A percentile compares a stretch with the other conserved stretches of the same genome.
Conservation (phyloP, 2,113 vertebrate genomes). For the Dermatemys mawii region DNA sequence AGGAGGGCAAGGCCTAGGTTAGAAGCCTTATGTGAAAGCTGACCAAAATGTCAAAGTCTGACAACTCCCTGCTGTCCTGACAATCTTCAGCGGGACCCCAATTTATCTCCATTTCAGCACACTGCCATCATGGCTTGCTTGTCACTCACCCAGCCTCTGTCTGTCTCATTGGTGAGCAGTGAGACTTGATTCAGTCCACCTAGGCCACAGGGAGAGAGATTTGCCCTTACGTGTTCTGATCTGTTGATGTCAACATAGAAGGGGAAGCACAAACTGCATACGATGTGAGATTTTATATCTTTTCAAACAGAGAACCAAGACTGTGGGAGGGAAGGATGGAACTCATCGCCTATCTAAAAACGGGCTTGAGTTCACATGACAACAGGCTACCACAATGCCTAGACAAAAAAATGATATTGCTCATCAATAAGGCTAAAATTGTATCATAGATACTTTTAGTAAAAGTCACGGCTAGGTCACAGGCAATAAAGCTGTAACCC, state of each 20-base stretch:
- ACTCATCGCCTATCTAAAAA: neutral
- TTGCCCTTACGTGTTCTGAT: neutral
- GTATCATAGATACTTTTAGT: too few relatives aligned
- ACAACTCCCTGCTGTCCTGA: neutral
- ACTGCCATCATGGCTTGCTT: neutral
- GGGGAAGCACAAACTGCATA: neutral
- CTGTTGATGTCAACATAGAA: accelerated
- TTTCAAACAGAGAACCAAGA: neutral
- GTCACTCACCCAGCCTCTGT: neutral
- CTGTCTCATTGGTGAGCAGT: neutral
- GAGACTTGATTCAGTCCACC: neutral
- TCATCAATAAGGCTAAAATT: neutral
- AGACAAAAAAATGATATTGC: neutral
- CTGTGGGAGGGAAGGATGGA: neutral
- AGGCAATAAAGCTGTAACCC: too few relatives aligned
- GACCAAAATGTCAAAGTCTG: neutral
- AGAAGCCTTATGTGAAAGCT: neutral
- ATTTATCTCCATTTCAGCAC: neutral
- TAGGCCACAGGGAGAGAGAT: accelerated
- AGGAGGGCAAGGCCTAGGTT: neutral
- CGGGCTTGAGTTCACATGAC: neutral
- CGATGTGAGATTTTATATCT: neutral
- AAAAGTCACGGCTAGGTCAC: too few relatives aligned
- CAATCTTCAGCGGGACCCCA: neutral
- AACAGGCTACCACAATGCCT: neutral